Evolutionary conservation across 2,113 vertebrate genomes (phyloP).

Genomic region (Pundamilia nyererei): DNA sequence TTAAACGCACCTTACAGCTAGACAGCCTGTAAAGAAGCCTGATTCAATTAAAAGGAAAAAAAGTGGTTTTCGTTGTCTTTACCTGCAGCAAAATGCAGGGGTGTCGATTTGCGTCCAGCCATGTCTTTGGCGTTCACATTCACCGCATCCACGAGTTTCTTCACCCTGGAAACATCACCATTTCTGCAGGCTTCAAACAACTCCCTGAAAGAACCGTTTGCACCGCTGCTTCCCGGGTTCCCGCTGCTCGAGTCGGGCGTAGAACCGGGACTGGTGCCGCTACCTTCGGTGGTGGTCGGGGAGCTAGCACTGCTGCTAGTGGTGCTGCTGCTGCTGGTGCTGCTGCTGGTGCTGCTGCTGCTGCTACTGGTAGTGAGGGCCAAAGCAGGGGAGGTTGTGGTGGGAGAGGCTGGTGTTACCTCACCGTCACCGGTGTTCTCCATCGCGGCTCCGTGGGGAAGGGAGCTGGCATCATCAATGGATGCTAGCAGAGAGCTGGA

Average conservation of each 20-base stretch:
- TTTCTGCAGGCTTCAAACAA: constrained; percentile 90
- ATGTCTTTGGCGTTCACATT: constrained; percentile 92
- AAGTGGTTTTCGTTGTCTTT: not conserved
- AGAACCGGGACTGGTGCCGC: constrained; percentile 47
- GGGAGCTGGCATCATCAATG: constrained; percentile 12
- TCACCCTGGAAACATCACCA: constrained; percentile 87
- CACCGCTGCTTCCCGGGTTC: not conserved
- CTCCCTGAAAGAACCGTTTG: constrained; percentile 53
- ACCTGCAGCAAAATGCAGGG: constrained; percentile 93
- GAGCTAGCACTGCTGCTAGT: constrained; percentile 51
- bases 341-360: not conserved
- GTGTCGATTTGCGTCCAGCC: constrained; percentile 87
- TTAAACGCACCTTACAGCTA: not conserved
- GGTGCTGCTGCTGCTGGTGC: not conserved
- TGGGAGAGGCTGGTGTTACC: constrained; percentile 54
- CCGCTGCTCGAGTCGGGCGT: constrained; percentile 47
- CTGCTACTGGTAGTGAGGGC: constrained; percentile 35
- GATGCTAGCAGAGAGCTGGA: constrained; percentile 15
- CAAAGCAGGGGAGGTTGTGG: constrained; percentile 25
- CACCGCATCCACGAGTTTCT: constrained; percentile 80
- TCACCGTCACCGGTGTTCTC: constrained; percentile 48
- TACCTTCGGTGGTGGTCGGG: constrained; percentile 54
- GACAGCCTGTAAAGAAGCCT: not conserved
- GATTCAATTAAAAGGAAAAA: not conserved
- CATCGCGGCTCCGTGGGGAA: not conserved